Evolutionary conservation across 2,888 invertebrate species (phyloP).

Genomic region (Drosophila longiperda): DNA sequence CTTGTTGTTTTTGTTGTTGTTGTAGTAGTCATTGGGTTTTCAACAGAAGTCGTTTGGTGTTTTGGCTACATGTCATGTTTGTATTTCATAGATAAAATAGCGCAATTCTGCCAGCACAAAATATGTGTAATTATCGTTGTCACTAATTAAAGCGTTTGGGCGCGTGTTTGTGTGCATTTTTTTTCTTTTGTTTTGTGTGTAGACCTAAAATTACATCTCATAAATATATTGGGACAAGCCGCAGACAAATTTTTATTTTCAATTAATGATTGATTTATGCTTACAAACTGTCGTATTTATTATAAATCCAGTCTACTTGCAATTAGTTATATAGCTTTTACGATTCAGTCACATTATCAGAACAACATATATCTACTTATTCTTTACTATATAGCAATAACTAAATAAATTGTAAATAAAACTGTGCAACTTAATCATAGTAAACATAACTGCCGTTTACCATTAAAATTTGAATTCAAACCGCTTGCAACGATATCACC

Average conservation of each 20-base stretch:
- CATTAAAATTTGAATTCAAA: conserved; percentile 5
- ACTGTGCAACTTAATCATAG: neutral
- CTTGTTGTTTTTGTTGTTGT: conserved; percentile 36
- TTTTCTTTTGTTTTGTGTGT: conserved; percentile 2
- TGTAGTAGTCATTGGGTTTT: conserved; percentile 61
- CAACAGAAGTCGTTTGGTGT: conserved; percentile 75
- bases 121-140: conserved; percentile 82
- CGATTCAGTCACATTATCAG: conserved; percentile 17
- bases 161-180: conserved; percentile 30
- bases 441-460: neutral
- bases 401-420: neutral
- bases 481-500: neutral
- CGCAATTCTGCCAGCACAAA: conserved; percentile 66
- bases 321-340: conserved; percentile 28
- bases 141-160: conserved; percentile 75
- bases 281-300: conserved; percentile 53
- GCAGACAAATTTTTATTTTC: conserved; percentile 38
- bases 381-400: neutral
- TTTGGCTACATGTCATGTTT: conserved; percentile 67
- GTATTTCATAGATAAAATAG: conserved; percentile 70
- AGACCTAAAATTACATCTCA: conserved; percentile 42
- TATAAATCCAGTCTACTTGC: conserved; percentile 42
- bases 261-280: conserved; percentile 14
- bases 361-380: neutral
- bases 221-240: conserved; percentile 18